Percentiles rank a stretch among this genome's conserved stretches.
Evolutionary conservation across 64 coral and sea anemone genomes (phyloP).

Genomic region (Actinia equina): DNA sequence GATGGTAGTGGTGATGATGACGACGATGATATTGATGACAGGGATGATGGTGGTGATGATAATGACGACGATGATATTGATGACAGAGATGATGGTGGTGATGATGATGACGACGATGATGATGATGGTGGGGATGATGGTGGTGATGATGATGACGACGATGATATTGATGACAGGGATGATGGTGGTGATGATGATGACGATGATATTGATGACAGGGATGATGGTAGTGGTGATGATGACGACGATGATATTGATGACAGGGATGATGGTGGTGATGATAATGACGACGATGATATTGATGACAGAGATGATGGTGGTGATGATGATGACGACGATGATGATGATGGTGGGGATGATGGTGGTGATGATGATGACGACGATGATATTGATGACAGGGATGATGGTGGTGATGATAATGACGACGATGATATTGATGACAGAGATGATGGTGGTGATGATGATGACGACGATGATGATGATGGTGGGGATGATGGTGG

Average conservation of each 20-base stretch:
- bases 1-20: no score
- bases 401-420: no score
- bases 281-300: neutral
- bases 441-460: no score
- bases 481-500: neutral
- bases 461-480: neutral
- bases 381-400: no score
- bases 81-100: no score
- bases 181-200: neutral
- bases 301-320: neutral
- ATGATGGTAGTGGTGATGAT: neutral
- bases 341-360: neutral
- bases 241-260: neutral
- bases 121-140: no score
- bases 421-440: no score
- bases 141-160: no score
- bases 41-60: no score
- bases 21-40: no score
- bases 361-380: neutral
- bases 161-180: neutral
- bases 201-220: neutral
- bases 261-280: neutral
- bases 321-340: neutral
- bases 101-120: no score
- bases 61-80: no score